Evolutionary conservation across 2,797 vertebrate species (phyloP).

Genomic region (Nyctibius grandis): DNA sequence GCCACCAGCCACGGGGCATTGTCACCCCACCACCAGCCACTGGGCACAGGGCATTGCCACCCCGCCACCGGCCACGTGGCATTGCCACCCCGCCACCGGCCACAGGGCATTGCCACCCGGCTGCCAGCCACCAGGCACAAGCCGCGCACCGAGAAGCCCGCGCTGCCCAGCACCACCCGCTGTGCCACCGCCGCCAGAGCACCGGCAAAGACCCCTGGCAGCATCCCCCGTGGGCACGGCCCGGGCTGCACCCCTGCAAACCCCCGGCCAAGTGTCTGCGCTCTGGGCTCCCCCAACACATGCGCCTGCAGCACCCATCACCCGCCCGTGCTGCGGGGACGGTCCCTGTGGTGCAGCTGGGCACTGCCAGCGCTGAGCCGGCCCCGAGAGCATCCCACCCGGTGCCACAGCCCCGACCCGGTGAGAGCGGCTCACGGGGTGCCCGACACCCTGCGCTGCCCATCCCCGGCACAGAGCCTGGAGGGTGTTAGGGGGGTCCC

Average conservation of each 20-base stretch:
- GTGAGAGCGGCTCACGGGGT: not conserved
- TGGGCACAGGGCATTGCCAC: no score
- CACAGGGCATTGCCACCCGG: no score
- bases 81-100: no score
- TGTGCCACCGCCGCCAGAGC: accelerated
- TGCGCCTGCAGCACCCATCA: not conserved
- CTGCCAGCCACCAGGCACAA: no score
- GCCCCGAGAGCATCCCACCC: not conserved
- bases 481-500: not conserved
- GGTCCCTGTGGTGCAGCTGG: not conserved
- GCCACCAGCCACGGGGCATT: no score
- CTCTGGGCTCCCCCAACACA: accelerated
- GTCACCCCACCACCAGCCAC: no score
- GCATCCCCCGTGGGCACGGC: not conserved
- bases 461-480: not conserved
- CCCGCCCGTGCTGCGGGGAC: not conserved
- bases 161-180: not conserved
- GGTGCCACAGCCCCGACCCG: accelerated
- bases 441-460: not conserved
- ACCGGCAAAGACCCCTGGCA: not conserved
- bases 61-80: no score
- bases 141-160: no score
- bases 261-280: not conserved
- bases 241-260: not conserved
- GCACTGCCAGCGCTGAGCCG: not conserved